Conservation (phyloP, 2,113 vertebrate species). For the Hyaena hyaena region DNA sequence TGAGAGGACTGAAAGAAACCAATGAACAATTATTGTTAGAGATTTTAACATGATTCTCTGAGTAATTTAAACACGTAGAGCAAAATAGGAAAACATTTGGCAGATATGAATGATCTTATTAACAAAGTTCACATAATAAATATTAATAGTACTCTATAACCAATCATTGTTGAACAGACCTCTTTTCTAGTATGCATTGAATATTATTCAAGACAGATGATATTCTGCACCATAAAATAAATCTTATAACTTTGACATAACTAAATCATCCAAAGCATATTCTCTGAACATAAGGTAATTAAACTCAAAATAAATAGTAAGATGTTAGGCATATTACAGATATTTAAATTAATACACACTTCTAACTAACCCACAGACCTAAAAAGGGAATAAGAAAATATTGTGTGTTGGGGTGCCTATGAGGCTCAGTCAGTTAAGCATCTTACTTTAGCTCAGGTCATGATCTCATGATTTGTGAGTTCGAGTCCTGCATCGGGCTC, state of each 20-base stretch:
- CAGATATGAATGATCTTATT: neutral
- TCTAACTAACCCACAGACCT: neutral
- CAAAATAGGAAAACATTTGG: neutral
- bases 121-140: neutral
- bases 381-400: neutral
- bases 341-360: neutral
- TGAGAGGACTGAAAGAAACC: neutral
- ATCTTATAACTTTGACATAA: neutral
- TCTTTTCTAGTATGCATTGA: neutral
- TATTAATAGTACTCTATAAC: neutral
- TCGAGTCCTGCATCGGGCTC: no score
- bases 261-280: neutral
- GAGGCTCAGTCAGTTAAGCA: no score
- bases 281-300: neutral
- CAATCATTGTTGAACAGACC: neutral
- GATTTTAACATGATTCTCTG: neutral
- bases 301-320: neutral
- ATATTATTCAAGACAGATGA: neutral
- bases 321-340: neutral
- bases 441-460: no score
- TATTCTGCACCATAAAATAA: neutral
- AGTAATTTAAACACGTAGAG: neutral
- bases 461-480: no score
- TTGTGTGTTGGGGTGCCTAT: neutral
- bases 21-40: neutral